A percentile compares a stretch with the other conserved stretches of the same genome.
Evolutionary conservation across 2,113 vertebrate genomes (phyloP).

Genomic region (Erythrolamprus reginae): DNA sequence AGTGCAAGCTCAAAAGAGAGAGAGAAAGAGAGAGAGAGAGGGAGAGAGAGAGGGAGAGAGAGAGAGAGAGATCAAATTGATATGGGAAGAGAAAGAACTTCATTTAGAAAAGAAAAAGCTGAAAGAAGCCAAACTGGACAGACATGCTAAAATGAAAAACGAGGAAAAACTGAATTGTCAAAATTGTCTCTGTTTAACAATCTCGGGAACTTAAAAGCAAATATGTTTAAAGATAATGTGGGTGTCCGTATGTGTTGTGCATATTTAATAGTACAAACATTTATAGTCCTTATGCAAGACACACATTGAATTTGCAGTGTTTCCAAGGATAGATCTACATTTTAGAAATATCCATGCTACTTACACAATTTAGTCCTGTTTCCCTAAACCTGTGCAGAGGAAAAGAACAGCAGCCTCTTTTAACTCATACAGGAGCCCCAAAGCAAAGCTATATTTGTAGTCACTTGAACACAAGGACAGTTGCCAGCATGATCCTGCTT

Average conservation of each 20-base stretch:
- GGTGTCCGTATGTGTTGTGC: not conserved
- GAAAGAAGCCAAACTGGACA: not conserved
- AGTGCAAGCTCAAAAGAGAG: not conserved
- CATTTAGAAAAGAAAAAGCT: not conserved
- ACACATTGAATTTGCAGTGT: not conserved
- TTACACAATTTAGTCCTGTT: not conserved
- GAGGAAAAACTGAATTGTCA: not conserved
- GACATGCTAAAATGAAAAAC: not conserved
- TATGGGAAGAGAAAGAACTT: not conserved
- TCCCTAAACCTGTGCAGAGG: not conserved
- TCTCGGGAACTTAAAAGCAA: not conserved
- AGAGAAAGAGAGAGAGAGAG: no score
- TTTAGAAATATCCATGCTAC: not conserved
- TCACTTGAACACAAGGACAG: not conserved
- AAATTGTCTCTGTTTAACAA: not conserved
- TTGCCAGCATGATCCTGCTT: not conserved
- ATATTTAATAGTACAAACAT: not conserved
- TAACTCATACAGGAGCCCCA: not conserved
- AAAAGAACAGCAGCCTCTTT: not conserved
- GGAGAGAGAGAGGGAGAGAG: no score
- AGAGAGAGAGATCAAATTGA: not conserved
- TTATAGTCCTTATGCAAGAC: not conserved
- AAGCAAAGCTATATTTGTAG: not conserved
- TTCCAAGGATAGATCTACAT: not conserved
- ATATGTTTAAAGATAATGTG: not conserved